Percentiles rank a stretch among this genome's conserved stretches.
Conservation (phyloP, 2,797 vertebrate species). For the Vultur gryphus region DNA sequence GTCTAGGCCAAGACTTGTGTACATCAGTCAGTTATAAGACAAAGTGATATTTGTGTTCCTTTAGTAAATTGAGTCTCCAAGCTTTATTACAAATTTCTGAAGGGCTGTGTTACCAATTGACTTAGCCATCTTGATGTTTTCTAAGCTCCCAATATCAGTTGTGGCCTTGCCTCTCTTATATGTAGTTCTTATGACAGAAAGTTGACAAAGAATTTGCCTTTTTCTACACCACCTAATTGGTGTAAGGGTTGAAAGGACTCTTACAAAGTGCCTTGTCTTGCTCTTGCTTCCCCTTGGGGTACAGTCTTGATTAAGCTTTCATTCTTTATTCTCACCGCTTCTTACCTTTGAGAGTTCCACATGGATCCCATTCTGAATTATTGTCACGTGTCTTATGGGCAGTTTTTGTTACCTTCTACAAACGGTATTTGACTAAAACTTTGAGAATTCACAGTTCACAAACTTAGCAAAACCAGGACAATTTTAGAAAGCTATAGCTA, state of each 20-base stretch:
- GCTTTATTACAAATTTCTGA: background rate
- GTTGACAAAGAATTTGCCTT: background rate
- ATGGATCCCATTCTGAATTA: background rate
- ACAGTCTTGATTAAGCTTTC: background rate
- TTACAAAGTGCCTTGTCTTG: background rate
- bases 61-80: background rate
- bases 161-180: background rate
- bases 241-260: background rate
- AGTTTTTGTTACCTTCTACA: background rate
- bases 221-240: background rate
- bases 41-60: background rate
- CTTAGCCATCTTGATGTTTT: background rate
- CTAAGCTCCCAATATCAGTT: background rate
- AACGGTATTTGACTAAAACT: background rate
- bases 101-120: background rate
- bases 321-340: background rate
- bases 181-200: background rate
- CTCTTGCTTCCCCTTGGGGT: background rate
- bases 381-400: accelerated
- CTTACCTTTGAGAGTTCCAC: background rate
- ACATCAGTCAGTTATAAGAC: background rate
- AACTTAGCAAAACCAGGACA: background rate
- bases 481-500: background rate
- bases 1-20: background rate
- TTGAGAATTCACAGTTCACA: background rate